phyloP scores from a whole-genome alignment of 2,888 invertebrate species.

The Merodon equestris region DNA sequence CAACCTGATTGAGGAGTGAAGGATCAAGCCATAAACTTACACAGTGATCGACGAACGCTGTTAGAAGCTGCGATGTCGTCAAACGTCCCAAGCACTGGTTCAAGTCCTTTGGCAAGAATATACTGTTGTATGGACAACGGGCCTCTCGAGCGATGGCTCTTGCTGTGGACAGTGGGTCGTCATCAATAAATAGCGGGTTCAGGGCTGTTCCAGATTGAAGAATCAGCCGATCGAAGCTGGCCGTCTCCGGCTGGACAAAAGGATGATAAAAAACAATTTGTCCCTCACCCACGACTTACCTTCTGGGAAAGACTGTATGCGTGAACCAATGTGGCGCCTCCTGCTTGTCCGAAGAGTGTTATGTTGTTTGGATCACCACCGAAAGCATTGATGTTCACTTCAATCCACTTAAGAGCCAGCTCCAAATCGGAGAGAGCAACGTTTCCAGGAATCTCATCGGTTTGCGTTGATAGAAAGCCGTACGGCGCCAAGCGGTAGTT shows the following conservation, averaged over 20 bases:
- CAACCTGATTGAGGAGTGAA: too few relatives aligned
- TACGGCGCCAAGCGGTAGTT: slow-evolving; percentile 80
- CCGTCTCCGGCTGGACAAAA: too few relatives aligned
- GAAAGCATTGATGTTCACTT: slow-evolving; percentile 79
- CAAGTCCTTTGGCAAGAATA: slow-evolving; percentile 44
- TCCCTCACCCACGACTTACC: slow-evolving; percentile 62
- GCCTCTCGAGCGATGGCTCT: slow-evolving; percentile 76
- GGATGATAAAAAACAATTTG: too few relatives aligned
- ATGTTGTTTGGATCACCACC: slow-evolving; percentile 80
- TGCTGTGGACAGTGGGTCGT: slow-evolving; percentile 76
- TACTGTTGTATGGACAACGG: slow-evolving; percentile 72
- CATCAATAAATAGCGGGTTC: slow-evolving; percentile 80
- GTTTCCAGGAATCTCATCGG: slow-evolving; percentile 80
- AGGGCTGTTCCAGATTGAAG: slow-evolving; percentile 81
- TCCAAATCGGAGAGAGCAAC: slow-evolving; percentile 80
- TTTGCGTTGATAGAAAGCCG: slow-evolving; percentile 80
- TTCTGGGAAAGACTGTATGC: slow-evolving; percentile 79
- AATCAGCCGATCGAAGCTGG: slow-evolving; percentile 79
- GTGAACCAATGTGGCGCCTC: slow-evolving; percentile 80
- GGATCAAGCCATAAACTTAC: slow-evolving; percentile 46
- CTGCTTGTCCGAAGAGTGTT: slow-evolving; percentile 81
- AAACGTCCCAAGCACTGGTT: slow-evolving; percentile 72
- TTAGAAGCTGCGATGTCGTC: slow-evolving; percentile 73
- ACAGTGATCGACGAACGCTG: slow-evolving; percentile 72
- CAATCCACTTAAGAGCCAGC: slow-evolving; percentile 80